Evolutionary conservation across 30 jellyfish, hydroid and myxozoan species (phyloP), one percentile per base, ranked within the genome.

Genomic region (Hydra vulgaris): DNA sequence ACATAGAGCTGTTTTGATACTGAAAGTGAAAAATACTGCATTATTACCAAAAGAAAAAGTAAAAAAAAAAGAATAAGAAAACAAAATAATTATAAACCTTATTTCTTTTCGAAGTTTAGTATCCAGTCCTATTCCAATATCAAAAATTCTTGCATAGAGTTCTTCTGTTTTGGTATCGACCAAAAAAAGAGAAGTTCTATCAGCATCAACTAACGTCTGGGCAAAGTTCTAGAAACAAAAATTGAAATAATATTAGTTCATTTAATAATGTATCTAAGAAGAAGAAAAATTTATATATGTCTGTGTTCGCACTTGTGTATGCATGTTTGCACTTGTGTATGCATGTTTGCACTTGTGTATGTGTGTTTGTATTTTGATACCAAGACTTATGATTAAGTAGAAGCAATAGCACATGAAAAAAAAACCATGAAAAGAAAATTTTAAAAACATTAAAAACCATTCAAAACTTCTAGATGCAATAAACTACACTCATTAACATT

Each of bases 191-290:
- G 99, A 87, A 18, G 99, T 92, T 0, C 99, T 89, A 70, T 92
- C 99, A 0, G 99, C 99, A 72, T 92, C 99, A n/a, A 92, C 99
- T 81, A 92, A 86, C 21, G 99, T 92, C 77, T 92, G 99, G 7
- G 99, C 99, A 78, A 92, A 92, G 66, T 92, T 92, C 99, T 92
- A 56, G 18, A 23, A 73, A 40, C 27, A 70, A 27, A 75, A 66
- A 74, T 4, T 66, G 8, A 76, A 76, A 79, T 68, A 53, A 77
- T 19, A 15, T 19, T 4, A 8, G 7, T 21, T 19, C 23, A 73
- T 7, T 73, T 8, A 19, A 19, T 19, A 73, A 69, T 5, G 15
- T 8, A 19, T 5, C 7, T 8, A 21, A 21, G 15, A 15, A 19
- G 5, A 69, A 5, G 8, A 8, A 24, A 24, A n/a, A 56, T 16